phyloP scores from a whole-genome alignment of 2,797 vertebrate species.

The Amniataba percoides region DNA sequence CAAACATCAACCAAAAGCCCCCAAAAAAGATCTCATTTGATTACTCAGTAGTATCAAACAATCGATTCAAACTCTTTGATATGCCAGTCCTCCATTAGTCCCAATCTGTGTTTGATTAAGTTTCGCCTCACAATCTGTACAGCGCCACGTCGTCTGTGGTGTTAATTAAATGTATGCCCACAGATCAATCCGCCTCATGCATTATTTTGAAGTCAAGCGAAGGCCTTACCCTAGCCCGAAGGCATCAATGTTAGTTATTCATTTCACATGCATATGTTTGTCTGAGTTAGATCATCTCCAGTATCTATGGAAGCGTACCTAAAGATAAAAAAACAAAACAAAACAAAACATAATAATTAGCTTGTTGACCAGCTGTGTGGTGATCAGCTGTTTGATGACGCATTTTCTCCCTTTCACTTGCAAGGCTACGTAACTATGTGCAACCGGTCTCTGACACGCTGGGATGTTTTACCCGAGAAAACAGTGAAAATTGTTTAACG shows the following conservation, averaged over 20 bases:
- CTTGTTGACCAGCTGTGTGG: not conserved
- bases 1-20: slow-evolving; percentile 42
- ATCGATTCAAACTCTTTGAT: slow-evolving; percentile 50
- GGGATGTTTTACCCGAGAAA: slow-evolving; percentile 1
- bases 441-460: not conserved
- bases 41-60: slow-evolving; percentile 54
- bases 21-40: slow-evolving; percentile 18
- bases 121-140: slow-evolving; percentile 39
- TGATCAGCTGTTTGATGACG: not conserved
- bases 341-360: slow-evolving; percentile 4
- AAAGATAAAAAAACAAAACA: slow-evolving; percentile 20
- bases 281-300: slow-evolving; percentile 22
- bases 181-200: slow-evolving; percentile 54
- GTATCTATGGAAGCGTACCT: slow-evolving; percentile 21
- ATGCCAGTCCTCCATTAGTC: slow-evolving; percentile 48
- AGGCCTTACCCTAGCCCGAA: slow-evolving; percentile 26
- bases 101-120: slow-evolving; percentile 33
- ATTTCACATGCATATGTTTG: slow-evolving; percentile 36
- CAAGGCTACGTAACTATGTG: not conserved
- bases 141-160: slow-evolving; percentile 16
- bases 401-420: not conserved
- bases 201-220: slow-evolving; percentile 47
- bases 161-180: slow-evolving; percentile 30
- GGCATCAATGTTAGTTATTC: slow-evolving; percentile 22
- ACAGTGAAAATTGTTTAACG: not conserved